Evolutionary conservation across 1,140 invertebrate genomes (phyloP).

Genomic region (Drosophila lacteicornis): DNA sequence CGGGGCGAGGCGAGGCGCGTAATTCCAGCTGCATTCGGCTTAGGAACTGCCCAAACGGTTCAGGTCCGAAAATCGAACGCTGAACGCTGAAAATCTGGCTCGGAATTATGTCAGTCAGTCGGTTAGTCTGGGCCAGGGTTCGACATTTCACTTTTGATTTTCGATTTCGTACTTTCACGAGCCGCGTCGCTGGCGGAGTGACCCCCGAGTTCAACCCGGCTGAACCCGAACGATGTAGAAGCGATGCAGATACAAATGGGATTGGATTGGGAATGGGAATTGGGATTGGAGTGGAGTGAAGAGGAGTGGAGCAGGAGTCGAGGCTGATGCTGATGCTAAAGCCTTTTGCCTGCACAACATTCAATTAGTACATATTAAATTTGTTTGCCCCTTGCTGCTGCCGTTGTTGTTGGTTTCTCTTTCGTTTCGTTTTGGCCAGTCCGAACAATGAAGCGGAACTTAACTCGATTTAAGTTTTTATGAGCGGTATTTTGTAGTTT

Average conservation of each 20-base stretch:
- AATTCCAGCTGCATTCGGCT: slow-evolving; percentile 54
- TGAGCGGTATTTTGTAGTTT: slow-evolving; percentile 66
- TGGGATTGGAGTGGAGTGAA: slow-evolving; percentile 16
- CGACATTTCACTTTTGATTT: slow-evolving; percentile 72
- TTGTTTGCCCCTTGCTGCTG: slow-evolving; percentile 54
- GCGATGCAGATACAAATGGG: slow-evolving; percentile 54
- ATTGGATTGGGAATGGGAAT: slow-evolving; percentile 16
- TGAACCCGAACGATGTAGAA: slow-evolving; percentile 47
- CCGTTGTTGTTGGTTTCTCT: slow-evolving; percentile 44
- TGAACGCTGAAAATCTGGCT: slow-evolving; percentile 10
- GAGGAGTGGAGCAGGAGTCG: slow-evolving; percentile 10
- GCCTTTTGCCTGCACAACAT: slow-evolving; percentile 63
- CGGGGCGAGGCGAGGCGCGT: slow-evolving; percentile 37
- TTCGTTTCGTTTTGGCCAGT: slow-evolving; percentile 35
- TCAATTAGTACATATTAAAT: slow-evolving; percentile 77
- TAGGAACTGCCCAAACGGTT: slow-evolving; percentile 16
- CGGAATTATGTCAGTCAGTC: slow-evolving; percentile 45
- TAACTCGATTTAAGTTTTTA: slow-evolving; percentile 73
- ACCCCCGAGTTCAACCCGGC: slow-evolving; percentile 60
- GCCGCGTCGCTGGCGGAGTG: slow-evolving; percentile 41
- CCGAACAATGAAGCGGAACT: slow-evolving; percentile 74
- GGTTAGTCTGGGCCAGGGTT: slow-evolving; percentile 46
- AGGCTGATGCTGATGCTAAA: slow-evolving; percentile 11
- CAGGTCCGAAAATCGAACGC: background rate
- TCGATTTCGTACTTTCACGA: slow-evolving; percentile 75